A percentile compares a stretch with the other conserved stretches of the same genome.
These are phyloP conservation scores for Atrina japonica DNA, from an alignment of 2,888 invertebrate species.

Conservation along the genomic window DNA sequence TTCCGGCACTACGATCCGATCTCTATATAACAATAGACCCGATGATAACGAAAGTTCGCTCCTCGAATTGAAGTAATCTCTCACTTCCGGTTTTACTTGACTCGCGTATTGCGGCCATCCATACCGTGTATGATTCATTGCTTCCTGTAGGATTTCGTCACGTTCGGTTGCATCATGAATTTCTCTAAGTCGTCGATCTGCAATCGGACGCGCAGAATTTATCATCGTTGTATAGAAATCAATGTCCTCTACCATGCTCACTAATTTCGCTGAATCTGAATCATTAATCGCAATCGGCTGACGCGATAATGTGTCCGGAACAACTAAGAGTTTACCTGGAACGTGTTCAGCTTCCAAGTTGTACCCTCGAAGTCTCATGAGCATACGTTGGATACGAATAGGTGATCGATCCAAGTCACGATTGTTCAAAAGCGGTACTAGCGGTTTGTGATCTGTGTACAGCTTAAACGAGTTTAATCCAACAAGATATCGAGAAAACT, in stretches of 20 bases:
- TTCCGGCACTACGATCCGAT: constrained; percentile 34
- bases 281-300: background rate
- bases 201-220: background rate
- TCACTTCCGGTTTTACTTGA: constrained; percentile 11
- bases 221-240: background rate
- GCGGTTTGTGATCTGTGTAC: constrained; percentile 55
- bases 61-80: constrained; percentile 27
- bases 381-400: background rate
- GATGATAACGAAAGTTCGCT: constrained; percentile 36
- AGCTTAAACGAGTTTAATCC: constrained; percentile 47
- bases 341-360: background rate
- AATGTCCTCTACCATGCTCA: background rate
- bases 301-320: background rate
- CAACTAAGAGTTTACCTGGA: background rate
- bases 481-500: constrained; percentile 41
- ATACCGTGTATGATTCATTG: too few relatives aligned
- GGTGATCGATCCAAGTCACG: background rate
- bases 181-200: background rate
- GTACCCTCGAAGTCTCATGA: background rate
- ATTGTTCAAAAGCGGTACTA: constrained; percentile 54
- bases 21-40: constrained; percentile 37
- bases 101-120: constrained; percentile 43
- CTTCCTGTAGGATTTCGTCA: too few relatives aligned
- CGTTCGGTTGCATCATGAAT: background rate
- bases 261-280: background rate